Base-by-base conservation (phyloP, 30 jellyfish, hydroid and myxozoan species). In the Aurelia aurita complex sp. Pacific region DNA sequence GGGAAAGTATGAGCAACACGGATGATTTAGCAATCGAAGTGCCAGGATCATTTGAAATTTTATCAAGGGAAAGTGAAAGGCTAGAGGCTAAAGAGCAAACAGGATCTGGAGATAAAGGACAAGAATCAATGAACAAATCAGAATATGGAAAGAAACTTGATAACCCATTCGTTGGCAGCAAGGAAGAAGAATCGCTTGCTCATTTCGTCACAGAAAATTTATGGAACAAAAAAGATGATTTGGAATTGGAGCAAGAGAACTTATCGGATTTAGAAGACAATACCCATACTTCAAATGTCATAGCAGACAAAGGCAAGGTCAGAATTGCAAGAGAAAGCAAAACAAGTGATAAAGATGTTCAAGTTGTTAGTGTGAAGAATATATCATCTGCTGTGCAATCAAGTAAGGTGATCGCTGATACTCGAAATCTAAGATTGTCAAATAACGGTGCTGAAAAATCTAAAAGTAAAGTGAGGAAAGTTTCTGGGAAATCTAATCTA, bases 121-220 rank as follows among this genome's bases (percentile, higher is more conserved):
- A 54, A 6, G 36, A 51, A 23, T 14, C 59, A 0, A 1, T 16
- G n/a, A 12, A 40, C 51, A 43, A 8, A 19, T 10, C 84, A 2
- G 69, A 64, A 14, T 35, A 29, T 72, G n/a, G 36, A 70, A 61
- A 61, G 11, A 61, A 52, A 1, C 10, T 40, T 19, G 89, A 79
- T 1, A 54, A 73, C 50, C 92, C 92, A 11, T 83, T 83, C 55
- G 93, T 84, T 5, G 72, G 87, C 29, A 77, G 85, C 32, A 71
- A 65, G 23, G 93, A 84, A 61, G 93, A 84, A 52, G 85, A 84
- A 64, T 67, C 69, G 8, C 62, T 84, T 9, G 87, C 93, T 10
- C 19, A 55, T 43, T 84, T 36, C 73, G 87, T 74, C 9, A 68
- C 87, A 1, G 87, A 73, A 69, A 59, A 73, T 60, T 74, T 71